A percentile compares a stretch with the other conserved stretches of the same genome.
These are phyloP conservation scores for Bubalus kerabau DNA, from an alignment of 2,113 vertebrate genomes.

Conservation along the genomic window DNA sequence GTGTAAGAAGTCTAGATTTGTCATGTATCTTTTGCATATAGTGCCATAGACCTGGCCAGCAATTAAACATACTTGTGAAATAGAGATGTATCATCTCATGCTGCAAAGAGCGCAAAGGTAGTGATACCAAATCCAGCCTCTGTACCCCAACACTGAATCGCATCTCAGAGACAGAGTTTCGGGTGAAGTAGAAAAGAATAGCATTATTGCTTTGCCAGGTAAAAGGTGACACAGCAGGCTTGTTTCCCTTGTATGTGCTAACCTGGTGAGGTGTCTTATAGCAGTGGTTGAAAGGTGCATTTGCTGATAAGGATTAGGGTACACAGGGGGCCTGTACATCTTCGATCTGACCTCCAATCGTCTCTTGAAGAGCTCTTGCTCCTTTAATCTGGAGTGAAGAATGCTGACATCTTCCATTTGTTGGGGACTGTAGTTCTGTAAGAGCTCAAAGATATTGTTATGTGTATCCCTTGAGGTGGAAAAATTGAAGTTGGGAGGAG, in stretches of 20 bases:
- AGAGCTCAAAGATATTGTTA: background rate
- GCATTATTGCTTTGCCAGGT: background rate
- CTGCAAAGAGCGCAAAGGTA: background rate
- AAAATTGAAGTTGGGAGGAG: background rate
- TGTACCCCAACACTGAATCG: background rate
- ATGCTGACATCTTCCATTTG: background rate
- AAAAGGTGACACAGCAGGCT: background rate
- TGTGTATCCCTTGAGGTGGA: background rate
- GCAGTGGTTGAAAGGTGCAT: background rate
- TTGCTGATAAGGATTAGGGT: background rate
- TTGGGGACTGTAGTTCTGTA: background rate
- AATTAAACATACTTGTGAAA: background rate
- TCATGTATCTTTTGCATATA: background rate
- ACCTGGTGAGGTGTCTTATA: background rate
- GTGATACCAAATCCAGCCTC: background rate
- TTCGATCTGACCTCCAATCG: background rate
- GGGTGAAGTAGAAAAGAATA: background rate
- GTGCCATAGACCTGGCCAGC: background rate
- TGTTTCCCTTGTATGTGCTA: background rate
- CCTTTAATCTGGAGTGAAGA: background rate
- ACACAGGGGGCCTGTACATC: background rate
- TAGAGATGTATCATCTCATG: background rate
- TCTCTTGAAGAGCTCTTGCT: background rate
- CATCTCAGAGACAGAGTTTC: background rate
- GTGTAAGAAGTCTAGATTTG: background rate